Conservation (phyloP, 2,113 vertebrate species). For the Anas platyrhynchos region DNA sequence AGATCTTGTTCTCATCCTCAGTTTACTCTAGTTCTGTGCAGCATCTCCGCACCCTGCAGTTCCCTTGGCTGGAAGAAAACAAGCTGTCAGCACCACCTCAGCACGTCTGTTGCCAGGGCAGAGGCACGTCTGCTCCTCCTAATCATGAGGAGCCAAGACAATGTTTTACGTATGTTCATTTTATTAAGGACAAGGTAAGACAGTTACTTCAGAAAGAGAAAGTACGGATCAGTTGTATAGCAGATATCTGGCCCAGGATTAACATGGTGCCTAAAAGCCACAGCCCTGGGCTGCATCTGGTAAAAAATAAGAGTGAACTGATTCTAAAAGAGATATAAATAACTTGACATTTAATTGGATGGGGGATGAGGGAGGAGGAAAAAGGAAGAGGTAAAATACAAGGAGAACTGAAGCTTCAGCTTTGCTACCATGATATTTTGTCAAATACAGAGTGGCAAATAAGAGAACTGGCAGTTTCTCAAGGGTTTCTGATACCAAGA, state of each 20-base stretch:
- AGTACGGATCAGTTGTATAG: background rate
- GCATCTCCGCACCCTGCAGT: background rate
- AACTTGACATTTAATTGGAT: background rate
- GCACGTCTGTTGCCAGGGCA: background rate
- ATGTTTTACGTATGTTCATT: background rate
- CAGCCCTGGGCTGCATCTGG: fast-evolving
- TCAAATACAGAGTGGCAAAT: conserved; percentile 5
- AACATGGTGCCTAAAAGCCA: background rate
- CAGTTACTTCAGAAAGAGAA: background rate
- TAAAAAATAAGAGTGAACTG: background rate
- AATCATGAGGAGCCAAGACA: background rate
- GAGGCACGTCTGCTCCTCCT: background rate
- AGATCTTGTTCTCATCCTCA: background rate
- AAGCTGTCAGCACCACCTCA: fast-evolving
- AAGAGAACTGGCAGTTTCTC: background rate
- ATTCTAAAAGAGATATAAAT: background rate
- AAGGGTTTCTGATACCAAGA: background rate
- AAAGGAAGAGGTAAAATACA: background rate
- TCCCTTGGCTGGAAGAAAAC: background rate
- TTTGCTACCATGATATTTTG: background rate
- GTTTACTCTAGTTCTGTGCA: background rate
- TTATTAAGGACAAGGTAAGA: background rate
- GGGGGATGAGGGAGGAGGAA: background rate
- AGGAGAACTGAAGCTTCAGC: background rate
- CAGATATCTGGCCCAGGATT: background rate